Conservation (phyloP, 1,140 invertebrate genomes). For the Oreohelix idahoensis region DNA sequence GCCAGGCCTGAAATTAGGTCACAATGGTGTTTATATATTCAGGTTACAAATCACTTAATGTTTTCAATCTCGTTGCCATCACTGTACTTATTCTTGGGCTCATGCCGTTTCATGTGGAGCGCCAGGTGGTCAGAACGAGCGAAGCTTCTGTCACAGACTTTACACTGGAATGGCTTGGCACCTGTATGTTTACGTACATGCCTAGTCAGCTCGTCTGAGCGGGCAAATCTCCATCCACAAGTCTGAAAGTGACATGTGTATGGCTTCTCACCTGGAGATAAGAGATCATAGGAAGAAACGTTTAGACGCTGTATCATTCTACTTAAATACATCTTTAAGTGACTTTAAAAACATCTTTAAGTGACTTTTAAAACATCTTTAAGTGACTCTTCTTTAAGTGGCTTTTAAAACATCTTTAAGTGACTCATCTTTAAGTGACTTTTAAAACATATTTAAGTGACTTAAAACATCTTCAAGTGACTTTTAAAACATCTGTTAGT, state of each 20-base stretch:
- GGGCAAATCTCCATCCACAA: conserved; percentile 96
- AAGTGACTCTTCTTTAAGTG: no score
- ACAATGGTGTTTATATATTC: background rate
- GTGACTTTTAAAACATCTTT: no score
- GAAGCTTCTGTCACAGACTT: conserved; percentile 85
- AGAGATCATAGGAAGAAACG: background rate
- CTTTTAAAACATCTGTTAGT: no score
- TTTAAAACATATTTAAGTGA: no score
- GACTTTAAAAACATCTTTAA: no score
- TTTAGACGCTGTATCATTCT: no score
- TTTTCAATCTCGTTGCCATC: background rate
- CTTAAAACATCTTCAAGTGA: no score
- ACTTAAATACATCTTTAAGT: no score
- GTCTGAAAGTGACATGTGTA: conserved; percentile 72
- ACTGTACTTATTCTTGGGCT: conserved; percentile 66
- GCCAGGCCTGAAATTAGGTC: background rate
- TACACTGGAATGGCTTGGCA: conserved; percentile 74
- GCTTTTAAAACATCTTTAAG: no score
- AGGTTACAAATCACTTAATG: background rate
- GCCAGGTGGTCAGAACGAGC: conserved; percentile 80
- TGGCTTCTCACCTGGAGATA: conserved; percentile 72
- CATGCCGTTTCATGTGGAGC: conserved; percentile 81
- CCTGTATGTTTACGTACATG: conserved; percentile 74
- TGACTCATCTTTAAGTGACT: no score
- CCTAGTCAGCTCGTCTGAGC: conserved; percentile 95